Conservation (phyloP, 1,140 invertebrate genomes). For the Alviniconcha marisindica region DNA sequence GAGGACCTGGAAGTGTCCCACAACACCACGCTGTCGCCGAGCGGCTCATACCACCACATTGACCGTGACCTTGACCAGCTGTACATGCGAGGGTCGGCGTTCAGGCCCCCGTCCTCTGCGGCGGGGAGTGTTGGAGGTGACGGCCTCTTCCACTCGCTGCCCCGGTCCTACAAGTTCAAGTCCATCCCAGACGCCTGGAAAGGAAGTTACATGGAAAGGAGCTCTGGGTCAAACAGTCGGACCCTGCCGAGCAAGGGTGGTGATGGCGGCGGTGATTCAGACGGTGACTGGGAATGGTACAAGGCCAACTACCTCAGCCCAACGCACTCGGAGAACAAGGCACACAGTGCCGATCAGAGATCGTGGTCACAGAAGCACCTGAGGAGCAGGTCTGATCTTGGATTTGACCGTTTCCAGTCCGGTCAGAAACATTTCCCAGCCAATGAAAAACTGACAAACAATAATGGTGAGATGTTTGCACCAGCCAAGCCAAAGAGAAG, state of each 20-base stretch:
- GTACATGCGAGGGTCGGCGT: slow-evolving; percentile 51
- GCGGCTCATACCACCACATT: slow-evolving; percentile 41
- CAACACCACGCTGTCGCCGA: slow-evolving; percentile 31
- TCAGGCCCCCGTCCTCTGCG: slow-evolving; percentile 45
- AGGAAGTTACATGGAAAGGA: neutral
- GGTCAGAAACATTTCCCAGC: no score
- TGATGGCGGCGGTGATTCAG: neutral
- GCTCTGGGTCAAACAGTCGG: neutral
- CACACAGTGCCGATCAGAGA: neutral
- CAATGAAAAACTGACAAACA: no score
- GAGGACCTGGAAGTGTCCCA: slow-evolving; percentile 24
- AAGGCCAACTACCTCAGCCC: slow-evolving; percentile 4
- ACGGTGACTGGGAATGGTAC: slow-evolving; percentile 16
- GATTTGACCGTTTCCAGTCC: neutral
- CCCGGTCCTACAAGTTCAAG: slow-evolving; percentile 32
- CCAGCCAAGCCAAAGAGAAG: no score
- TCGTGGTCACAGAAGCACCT: neutral
- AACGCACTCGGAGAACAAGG: neutral
- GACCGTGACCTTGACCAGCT: slow-evolving; percentile 37
- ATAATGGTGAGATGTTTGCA: no score
- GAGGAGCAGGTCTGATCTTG: neutral
- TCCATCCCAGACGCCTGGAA: neutral
- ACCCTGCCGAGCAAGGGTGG: neutral
- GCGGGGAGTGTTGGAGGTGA: slow-evolving; percentile 22
- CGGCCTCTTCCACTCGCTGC: slow-evolving; percentile 39